Base-by-base conservation (phyloP, 1,140 invertebrate genomes). In the Platyura marginata region DNA sequence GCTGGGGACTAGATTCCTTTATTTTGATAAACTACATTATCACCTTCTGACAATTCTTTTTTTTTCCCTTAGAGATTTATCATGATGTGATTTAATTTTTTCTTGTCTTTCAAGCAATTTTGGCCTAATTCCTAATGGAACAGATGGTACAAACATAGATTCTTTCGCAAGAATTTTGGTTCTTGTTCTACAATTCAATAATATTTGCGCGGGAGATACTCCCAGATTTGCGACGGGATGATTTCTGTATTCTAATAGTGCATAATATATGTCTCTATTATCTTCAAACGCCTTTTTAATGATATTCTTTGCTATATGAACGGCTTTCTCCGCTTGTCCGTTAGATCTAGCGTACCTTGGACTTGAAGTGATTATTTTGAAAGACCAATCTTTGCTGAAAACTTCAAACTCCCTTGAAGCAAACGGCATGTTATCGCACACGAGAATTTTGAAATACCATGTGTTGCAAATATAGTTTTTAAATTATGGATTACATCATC, bases 391-490 rank as follows among this genome's bases (percentile, higher is more conserved):
- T 9, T 47, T 45, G 18, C 48, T 49, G 46, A 55, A 56, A 22
- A 47, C 32, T 35, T 40, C 20, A 45, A 57, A 52, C 44, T 47
- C 48, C 13, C n/a, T 43, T 34, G 46, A 46, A 23, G 39, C 47
- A 39, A 48, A 52, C 22, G 52, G 47, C 18, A 51, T 43, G 46
- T 57, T 57, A 46, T 57, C 57, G 5, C 50, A 38, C 16, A 48
- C 25, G 9, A 59, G n/a, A 6, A 38, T 38, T 50, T 42, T 29
- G 58, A 53, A 23, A 52, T 45, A n/a, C 54, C 55, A 48, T 44
- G 49, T 21, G 42, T 46, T n/a, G 47, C 45, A 49, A 60, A 60
- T 21, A 46, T 16, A 2, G 41, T 19, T 46, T 51, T 49, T 11
- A 53, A 42, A 11, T 9, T 32, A 43, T 49, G 40, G 13, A 54